phyloP scores from a whole-genome alignment of 1,140 invertebrate species.

The Polyergus mexicanus region DNA sequence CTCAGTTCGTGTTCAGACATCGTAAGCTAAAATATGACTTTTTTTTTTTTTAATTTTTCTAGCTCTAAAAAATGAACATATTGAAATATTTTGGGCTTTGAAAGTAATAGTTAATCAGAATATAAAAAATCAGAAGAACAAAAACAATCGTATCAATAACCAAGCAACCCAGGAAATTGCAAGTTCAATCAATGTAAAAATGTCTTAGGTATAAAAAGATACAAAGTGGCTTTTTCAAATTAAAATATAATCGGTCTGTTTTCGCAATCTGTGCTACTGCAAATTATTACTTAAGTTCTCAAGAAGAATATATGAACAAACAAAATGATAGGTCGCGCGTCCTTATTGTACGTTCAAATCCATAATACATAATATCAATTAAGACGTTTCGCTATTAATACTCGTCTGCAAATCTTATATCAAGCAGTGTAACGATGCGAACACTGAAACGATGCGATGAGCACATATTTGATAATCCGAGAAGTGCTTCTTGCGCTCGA shows the following conservation, averaged over 20 bases:
- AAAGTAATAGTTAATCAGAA: background rate
- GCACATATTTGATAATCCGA: slow-evolving; percentile 3
- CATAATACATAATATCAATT: background rate
- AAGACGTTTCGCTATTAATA: background rate
- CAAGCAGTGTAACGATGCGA: background rate
- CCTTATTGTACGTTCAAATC: background rate
- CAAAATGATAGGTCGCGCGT: background rate
- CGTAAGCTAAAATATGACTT: background rate
- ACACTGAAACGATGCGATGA: background rate
- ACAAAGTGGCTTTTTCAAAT: background rate
- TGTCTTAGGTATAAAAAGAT: slow-evolving; percentile 1
- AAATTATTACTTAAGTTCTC: background rate
- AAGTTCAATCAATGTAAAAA: background rate
- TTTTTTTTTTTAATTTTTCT: background rate
- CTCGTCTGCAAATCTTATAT: slow-evolving; percentile 7
- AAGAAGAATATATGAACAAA: background rate
- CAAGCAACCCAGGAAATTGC: background rate
- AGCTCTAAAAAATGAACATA: background rate
- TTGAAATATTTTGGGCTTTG: background rate
- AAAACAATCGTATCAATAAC: background rate
- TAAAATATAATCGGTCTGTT: background rate
- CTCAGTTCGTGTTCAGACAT: background rate
- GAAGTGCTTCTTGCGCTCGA: background rate
- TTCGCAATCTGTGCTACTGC: background rate
- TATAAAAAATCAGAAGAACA: background rate